Evolutionary conservation across 1,140 invertebrate genomes (phyloP).

Genomic region (Hesperophylax magnus): DNA sequence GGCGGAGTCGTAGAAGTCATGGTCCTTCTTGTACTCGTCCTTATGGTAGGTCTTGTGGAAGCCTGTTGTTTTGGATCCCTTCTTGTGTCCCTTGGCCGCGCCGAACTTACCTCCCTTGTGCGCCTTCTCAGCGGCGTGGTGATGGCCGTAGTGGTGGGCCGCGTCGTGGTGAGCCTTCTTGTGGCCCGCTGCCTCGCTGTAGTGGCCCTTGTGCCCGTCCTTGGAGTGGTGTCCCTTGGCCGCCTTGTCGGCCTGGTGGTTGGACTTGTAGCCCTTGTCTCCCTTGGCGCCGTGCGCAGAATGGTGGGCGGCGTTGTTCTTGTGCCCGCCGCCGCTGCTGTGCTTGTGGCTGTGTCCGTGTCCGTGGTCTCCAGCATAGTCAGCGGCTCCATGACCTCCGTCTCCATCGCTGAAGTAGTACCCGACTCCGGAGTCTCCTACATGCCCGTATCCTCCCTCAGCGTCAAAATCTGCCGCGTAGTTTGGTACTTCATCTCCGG

Average conservation of each 20-base stretch:
- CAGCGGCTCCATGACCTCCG: not conserved
- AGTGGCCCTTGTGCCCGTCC: conserved; percentile 61
- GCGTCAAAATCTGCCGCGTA: conserved; percentile 61
- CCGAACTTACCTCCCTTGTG: conserved; percentile 80
- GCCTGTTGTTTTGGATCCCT: conserved; percentile 78
- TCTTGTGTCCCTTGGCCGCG: conserved; percentile 78
- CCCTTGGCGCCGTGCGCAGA: conserved; percentile 64
- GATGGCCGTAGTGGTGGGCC: conserved; percentile 65
- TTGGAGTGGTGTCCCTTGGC: conserved; percentile 59
- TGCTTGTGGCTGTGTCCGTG: conserved; percentile 20
- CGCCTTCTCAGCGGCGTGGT: conserved; percentile 68
- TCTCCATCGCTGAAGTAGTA: conserved; percentile 8
- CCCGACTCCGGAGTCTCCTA: conserved; percentile 37
- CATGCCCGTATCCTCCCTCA: conserved; percentile 48
- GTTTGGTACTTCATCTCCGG: conserved; percentile 48
- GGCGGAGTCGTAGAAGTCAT: conserved; percentile 80
- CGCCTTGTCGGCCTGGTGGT: conserved; percentile 62
- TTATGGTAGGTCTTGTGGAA: conserved; percentile 82
- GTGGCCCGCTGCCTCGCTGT: conserved; percentile 62
- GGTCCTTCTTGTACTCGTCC: conserved; percentile 82
- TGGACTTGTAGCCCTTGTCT: conserved; percentile 64
- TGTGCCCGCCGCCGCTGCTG: conserved; percentile 59
- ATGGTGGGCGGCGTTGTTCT: conserved; percentile 62
- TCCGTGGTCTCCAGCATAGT: not conserved
- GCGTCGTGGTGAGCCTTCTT: conserved; percentile 63